Conservation (phyloP, 2,888 invertebrate species). For the Toxonevra muliebris region DNA sequence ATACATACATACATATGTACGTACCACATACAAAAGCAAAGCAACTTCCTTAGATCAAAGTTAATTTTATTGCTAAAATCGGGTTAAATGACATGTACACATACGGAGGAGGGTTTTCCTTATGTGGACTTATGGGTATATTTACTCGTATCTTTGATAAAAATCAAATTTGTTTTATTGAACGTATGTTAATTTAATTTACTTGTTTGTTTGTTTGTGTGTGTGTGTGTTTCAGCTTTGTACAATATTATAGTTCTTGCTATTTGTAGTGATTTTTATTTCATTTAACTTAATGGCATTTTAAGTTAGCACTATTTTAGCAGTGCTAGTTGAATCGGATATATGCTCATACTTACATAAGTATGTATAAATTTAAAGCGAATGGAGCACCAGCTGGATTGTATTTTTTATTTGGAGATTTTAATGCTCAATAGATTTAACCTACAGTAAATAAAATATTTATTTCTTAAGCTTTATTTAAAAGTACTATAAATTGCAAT, state of each 20-base stretch:
- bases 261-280: constrained; percentile 29
- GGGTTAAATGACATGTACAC: constrained; percentile 51
- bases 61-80: constrained; percentile 62
- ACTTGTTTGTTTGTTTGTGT: constrained; percentile 1
- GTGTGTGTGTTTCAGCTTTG: too few species aligned
- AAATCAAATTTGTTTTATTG: constrained; percentile 62
- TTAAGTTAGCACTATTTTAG: constrained; percentile 41
- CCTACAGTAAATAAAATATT: too few species aligned
- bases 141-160: constrained; percentile 44
- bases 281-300: constrained; percentile 46
- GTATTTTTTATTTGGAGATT: too few species aligned
- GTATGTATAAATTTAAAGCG: too few species aligned
- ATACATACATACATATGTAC: not conserved
- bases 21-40: constrained; percentile 5
- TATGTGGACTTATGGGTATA: constrained; percentile 32
- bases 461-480: too few species aligned
- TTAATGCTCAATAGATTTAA: too few species aligned
- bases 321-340: too few species aligned
- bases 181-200: constrained; percentile 55
- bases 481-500: too few species aligned
- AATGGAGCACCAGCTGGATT: too few species aligned
- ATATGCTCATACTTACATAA: too few species aligned
- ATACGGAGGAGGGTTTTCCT: constrained; percentile 38
- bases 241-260: not conserved
- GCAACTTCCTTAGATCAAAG: constrained; percentile 33